These are phyloP conservation scores for Sylvilagus bachmani DNA, from an alignment of 2,113 vertebrate genomes.

Conservation along the genomic window DNA sequence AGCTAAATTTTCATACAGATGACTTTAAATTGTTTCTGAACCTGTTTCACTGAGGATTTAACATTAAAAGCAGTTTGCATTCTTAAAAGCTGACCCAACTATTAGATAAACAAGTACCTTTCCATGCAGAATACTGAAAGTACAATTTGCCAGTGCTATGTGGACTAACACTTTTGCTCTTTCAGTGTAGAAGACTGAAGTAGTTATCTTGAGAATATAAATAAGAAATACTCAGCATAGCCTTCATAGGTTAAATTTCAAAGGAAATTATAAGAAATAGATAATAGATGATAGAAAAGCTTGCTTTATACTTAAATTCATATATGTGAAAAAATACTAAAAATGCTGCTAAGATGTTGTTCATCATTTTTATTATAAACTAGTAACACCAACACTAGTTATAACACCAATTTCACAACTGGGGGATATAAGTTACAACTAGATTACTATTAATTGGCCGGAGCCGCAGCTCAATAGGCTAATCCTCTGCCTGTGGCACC, in stretches of 20 bases:
- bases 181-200: neutral
- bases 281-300: neutral
- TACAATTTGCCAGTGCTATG: neutral
- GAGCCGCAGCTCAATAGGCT: no score
- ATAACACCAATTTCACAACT: neutral
- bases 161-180: neutral
- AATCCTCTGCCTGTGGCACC: no score
- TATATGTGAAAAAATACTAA: neutral
- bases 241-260: neutral
- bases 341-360: neutral
- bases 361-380: neutral
- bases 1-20: constrained; percentile 22
- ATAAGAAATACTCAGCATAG: neutral
- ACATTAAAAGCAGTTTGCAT: neutral
- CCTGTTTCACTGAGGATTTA: neutral
- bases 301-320: neutral
- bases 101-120: neutral
- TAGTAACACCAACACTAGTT: neutral
- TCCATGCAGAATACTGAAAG: neutral
- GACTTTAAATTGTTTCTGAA: constrained; percentile 21
- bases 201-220: constrained; percentile 5
- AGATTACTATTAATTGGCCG: neutral
- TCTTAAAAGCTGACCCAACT: neutral
- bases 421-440: neutral
- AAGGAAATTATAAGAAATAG: neutral